Conservation (phyloP, 2,113 vertebrate species). For the Eulemur macaco region DNA sequence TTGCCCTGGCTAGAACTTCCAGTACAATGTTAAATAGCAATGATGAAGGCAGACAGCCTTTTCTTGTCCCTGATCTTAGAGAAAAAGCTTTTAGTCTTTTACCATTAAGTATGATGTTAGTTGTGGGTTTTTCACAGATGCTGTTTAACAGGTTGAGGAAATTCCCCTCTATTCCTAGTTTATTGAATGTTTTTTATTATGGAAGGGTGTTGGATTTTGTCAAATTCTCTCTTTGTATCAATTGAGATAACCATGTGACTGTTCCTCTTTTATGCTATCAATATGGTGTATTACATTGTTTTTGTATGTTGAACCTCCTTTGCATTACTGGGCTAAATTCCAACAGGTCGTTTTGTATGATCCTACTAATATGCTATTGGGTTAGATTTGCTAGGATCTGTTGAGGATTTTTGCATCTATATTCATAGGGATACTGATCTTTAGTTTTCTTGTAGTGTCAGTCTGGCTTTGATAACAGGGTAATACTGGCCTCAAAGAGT, state of each 20-base stretch:
- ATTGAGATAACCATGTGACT: neutral
- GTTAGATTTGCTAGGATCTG: neutral
- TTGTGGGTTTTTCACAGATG: neutral
- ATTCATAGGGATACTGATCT: neutral
- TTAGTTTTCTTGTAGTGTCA: neutral
- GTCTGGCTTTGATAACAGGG: neutral
- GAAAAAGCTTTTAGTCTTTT: neutral
- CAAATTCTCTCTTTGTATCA: neutral
- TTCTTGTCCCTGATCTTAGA: neutral
- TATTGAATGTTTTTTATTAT: neutral
- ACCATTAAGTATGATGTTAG: neutral
- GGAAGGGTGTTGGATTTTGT: neutral
- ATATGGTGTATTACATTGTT: neutral
- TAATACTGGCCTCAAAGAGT: neutral
- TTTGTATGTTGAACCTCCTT: neutral
- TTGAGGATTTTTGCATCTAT: neutral
- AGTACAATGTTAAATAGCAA: neutral
- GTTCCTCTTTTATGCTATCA: neutral
- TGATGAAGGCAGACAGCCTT: neutral
- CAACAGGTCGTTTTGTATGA: neutral
- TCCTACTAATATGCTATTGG: neutral
- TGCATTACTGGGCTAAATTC: neutral
- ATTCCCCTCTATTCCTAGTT: neutral
- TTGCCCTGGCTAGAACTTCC: too few relatives aligned
- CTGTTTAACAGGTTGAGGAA: neutral